Conservation (phyloP, 2,113 vertebrate genomes). For the Ictalurus furcatus region DNA sequence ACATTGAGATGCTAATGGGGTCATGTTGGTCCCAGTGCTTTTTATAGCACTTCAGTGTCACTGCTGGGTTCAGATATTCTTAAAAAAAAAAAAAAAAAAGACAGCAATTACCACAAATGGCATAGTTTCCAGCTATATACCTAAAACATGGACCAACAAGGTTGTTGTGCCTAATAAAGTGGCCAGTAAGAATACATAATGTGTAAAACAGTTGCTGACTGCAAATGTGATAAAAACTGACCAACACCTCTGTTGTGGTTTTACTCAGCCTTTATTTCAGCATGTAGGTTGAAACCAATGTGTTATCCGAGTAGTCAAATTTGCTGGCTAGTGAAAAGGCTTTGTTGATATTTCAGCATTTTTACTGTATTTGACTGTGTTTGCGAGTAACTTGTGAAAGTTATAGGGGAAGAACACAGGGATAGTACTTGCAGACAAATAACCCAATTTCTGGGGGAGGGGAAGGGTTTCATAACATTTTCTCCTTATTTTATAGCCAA, state of each 20-base stretch:
- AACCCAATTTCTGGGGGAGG: background rate
- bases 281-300: background rate
- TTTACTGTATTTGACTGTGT: background rate
- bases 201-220: background rate
- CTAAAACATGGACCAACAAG: background rate
- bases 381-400: background rate
- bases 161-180: background rate
- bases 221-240: background rate
- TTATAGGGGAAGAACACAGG: background rate
- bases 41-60: background rate
- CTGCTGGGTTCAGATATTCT: background rate
- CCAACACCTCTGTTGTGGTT: background rate
- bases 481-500: background rate
- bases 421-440: background rate
- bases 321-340: background rate
- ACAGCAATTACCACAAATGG: background rate
- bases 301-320: background rate
- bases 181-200: background rate
- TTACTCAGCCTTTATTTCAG: background rate
- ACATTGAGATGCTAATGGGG: background rate
- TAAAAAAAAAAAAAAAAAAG: background rate
- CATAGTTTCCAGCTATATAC: background rate
- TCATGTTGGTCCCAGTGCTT: background rate
- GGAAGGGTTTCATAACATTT: background rate
- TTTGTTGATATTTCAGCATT: slow-evolving; percentile 2